Base-by-base conservation (phyloP, 1,140 invertebrate species). In the Drosophila athabasca region DNA sequence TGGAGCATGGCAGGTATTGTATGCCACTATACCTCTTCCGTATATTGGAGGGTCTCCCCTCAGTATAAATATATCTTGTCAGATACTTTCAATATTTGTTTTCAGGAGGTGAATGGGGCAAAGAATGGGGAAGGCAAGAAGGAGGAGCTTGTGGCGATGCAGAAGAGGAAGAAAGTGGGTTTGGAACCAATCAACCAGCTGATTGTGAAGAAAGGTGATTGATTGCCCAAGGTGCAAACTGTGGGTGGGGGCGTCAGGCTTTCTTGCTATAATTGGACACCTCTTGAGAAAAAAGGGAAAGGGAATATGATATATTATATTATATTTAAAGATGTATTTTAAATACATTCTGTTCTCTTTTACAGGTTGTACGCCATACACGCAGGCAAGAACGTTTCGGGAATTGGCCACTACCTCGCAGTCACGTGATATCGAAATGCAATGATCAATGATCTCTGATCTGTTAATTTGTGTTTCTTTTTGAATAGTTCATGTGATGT, bases 351-450 rank as follows among this genome's bases (percentile, higher is more conserved):
- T 43, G 2, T 22, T 62, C 17, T 0, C 0, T 7, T 59, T 59
- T 1, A 3, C 2, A 22, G 17, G 35, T 39, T 5, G 24, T 26
- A 26, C 3, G 0, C 24, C 24, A 5, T 35, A 13, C 3, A 35
- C 9, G 17, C 6, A 24, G 7, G 35, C 4, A 26, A 62, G 3
- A 82, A 73, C 79, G 76, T 52, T 64, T 67, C 44, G 90, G 90
- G 81, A 90, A 85, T 74, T 74, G 82, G 90, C 90, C 87, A 91
- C 90, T 91, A 91, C 90, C 90, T 91, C 83, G 76, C 85, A 85
- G 74, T 85, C 90, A 91, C 90, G 87, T 91, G 90, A 81, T 91
- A 53, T 3, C 35, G 50, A 55, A 61, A 45, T 45, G 50, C 79
- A 46, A 60, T 49, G 35, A 59, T 22, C 2, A n/a, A n/a, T n/a